Conservation (phyloP, 2,888 invertebrate genomes). For the Callinectes sapidus region DNA sequence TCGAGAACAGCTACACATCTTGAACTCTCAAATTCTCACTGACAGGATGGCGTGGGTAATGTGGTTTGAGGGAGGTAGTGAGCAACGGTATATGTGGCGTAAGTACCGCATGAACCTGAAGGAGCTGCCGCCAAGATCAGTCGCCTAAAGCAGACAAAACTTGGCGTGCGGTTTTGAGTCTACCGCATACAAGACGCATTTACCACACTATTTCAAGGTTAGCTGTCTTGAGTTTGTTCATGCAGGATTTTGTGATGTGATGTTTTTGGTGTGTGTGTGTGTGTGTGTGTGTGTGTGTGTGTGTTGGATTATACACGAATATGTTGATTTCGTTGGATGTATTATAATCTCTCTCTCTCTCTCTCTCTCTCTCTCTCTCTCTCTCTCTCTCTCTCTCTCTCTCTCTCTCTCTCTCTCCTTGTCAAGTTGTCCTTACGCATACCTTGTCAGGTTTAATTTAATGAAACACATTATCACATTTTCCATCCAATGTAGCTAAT, state of each 20-base stretch:
- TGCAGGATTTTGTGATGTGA: neutral
- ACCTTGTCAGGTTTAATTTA: neutral
- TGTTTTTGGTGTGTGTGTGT: neutral
- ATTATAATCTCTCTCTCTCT: neutral
- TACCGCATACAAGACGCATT: neutral
- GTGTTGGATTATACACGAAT: neutral
- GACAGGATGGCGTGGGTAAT: neutral
- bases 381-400: neutral
- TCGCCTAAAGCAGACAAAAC: neutral
- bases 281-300: slow-evolving; percentile 9
- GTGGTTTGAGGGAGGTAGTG: neutral
- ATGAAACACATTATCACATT: neutral
- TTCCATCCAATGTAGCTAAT: neutral
- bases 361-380: neutral
- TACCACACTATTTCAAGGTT: neutral
- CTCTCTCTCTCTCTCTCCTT: neutral
- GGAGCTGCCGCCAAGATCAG: neutral
- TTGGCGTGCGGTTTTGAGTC: neutral
- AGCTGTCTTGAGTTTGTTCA: neutral
- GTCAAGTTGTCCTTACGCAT: neutral
- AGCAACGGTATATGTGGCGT: neutral
- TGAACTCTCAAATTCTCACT: neutral
- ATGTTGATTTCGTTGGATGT: neutral
- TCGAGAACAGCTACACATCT: neutral
- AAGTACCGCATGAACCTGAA: neutral